Evolutionary conservation across 2,113 vertebrate genomes (phyloP), one percentile per base, ranked within the genome.

Genomic region (Tapirus terrestris): DNA sequence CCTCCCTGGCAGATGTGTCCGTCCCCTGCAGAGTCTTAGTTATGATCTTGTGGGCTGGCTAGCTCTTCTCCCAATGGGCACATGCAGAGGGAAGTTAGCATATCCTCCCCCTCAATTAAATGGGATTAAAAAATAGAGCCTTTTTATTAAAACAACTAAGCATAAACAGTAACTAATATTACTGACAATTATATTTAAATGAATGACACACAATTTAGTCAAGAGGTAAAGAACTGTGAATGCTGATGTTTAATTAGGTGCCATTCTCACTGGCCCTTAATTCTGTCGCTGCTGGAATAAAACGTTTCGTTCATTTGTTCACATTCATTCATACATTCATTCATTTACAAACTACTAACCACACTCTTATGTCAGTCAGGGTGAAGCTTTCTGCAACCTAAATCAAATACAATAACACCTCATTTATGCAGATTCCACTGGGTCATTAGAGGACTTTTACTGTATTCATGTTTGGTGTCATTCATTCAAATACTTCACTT

Each of bases 101-200:
- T 48, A 56, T 80, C 21, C n/a, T 58, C 58, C 36, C 7, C 51
- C 17, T 84, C 81, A n/a, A 72, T 81, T 84, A 90, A 79, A 43
- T 70, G 53, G 14, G 56, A 80, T 93, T 96, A 53, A 43, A 91
- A 89, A 51, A 53, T 23, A 81, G n/a, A 87, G 61, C 2, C 7
- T 75, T 86, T 96, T 96, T 95, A 88, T 95, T 89, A 60, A 82
- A 91, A 84, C 39, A 95, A 61, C 36, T 68, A 87, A 36, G 23
- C 39, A 93, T 18, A 93, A 91, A 67, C 8, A 60, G 75, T 72
- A 96, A 61, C 16, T 56, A 93, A 48, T 92, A 72, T 76, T 56
- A 88, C 31, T 84, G 81, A 68, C 11, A 76, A 65, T 58, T 97
- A 43, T 89, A 72, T 92, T 72, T 75, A 73, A 90, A 51, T 68